A percentile compares a stretch with the other conserved stretches of the same genome.
Conservation (phyloP, 2,797 vertebrate species). For the Cyprinella venusta region DNA sequence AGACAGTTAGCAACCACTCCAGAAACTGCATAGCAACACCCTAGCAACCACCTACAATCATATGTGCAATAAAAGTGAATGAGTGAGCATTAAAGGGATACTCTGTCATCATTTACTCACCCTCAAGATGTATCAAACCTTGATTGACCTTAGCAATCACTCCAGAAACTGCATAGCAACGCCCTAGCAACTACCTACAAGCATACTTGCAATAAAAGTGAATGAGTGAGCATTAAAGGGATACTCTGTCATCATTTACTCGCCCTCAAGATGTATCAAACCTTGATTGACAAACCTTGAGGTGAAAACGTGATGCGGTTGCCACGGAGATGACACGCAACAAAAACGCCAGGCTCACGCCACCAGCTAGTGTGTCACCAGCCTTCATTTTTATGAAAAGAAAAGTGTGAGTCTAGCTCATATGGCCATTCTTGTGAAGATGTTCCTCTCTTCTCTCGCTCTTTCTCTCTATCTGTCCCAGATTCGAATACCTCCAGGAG, state of each 20-base stretch:
- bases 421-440: neutral
- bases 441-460: neutral
- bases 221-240: neutral
- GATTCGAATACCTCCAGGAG: slow-evolving; percentile 25
- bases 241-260: too few species aligned
- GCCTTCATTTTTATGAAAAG: neutral
- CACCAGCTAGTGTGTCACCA: too few species aligned
- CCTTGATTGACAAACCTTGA: too few species aligned
- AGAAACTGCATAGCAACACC: neutral
- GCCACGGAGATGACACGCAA: too few species aligned
- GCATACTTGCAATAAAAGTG: neutral
- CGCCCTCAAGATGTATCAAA: neutral
- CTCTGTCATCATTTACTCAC: neutral
- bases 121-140: neutral
- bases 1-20: neutral
- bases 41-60: neutral
- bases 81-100: neutral
- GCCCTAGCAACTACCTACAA: neutral
- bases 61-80: neutral
- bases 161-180: neutral
- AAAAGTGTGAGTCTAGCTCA: slow-evolving; percentile 1
- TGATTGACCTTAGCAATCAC: too few species aligned
- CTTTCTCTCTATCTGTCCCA: slow-evolving; percentile 27
- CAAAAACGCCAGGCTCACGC: too few species aligned
- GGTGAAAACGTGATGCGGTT: too few species aligned